Evolutionary conservation across 2,113 vertebrate genomes (phyloP), one percentile per base, ranked within the genome.

Genomic region (Saccopteryx bilineata): DNA sequence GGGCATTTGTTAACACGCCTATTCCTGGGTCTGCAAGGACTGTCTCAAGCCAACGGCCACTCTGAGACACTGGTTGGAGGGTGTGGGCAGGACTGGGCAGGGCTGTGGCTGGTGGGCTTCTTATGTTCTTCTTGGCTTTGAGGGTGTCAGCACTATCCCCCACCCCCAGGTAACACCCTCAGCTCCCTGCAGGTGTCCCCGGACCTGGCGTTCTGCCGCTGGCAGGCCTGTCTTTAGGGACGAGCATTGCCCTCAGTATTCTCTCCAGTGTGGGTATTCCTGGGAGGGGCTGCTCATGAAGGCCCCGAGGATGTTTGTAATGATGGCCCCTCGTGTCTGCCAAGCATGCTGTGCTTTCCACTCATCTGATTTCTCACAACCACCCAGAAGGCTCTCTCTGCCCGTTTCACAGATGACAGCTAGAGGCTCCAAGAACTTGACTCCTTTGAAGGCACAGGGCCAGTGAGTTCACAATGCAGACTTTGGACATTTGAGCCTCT

Each of bases 261-360:
- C n/a, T 56, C 56, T 56, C 48, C 85, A 2, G 9, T 0, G 1
- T 9, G 3, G 26, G 19, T 61, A 17, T 69, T 14, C 48, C 19
- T 39, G 8, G 50, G 81, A 31, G 26, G 4, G 1, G 66, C 14
- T 28, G 58, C 17, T 31, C 24, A 5, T 11, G 9, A 4, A 48
- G 50, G 12, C 50, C 82, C 10, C 0, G 5, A 18, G 60, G 60
- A 48, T 26, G n/a, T 9, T 52, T 0, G 1, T 14, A 3, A 5
- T 17, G 8, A 33, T 3, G 9, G 5, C 66, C 46, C 28, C 63
- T 54, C 6, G 0, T 1, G 46, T 46, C 72, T 58, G n/a, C 3
- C 0, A 46, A 48, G 63, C 13, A 2, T 1, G 0, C 3, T 3
- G 6, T 56, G 1, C 24, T 2, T 1, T 12, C 10, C 18, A 3